Evolutionary conservation across 2,797 vertebrate species (phyloP).

Genomic region (Lerista edwardsae): DNA sequence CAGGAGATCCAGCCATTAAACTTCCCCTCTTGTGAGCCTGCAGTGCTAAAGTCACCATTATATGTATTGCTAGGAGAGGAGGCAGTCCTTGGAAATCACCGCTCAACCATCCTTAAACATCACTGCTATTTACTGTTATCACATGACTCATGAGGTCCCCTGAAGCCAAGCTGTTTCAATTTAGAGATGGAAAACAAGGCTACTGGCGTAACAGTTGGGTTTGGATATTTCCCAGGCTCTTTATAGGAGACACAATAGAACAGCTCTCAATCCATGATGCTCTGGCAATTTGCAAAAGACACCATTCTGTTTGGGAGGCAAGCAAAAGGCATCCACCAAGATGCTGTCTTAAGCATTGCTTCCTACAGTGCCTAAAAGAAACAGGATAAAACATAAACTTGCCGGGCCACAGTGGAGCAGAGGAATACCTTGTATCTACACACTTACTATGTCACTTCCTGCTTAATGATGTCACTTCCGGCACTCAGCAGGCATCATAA

Average conservation of each 20-base stretch:
- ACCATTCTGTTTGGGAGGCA: neutral
- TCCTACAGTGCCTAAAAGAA: neutral
- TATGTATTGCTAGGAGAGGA: neutral
- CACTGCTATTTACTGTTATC: constrained; percentile 57
- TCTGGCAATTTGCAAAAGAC: constrained; percentile 1
- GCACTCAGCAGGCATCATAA: no score
- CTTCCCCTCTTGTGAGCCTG: rapidly evolving
- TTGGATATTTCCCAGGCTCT: constrained; percentile 18
- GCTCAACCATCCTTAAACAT: constrained; percentile 55
- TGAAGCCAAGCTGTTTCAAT: constrained; percentile 17
- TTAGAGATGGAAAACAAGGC: constrained; percentile 22
- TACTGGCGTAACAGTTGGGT: neutral
- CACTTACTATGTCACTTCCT: neutral
- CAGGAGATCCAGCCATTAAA: constrained; percentile 53
- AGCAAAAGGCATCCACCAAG: neutral
- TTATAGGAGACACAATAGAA: neutral
- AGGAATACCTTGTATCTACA: neutral
- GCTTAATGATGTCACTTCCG: no score
- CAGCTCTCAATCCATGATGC: neutral
- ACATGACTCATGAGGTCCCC: constrained; percentile 48
- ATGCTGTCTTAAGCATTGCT: neutral
- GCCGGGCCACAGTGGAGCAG: neutral
- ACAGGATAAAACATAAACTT: neutral
- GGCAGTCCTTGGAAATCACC: constrained; percentile 58
- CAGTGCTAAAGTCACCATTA: neutral